Percentiles rank a stretch among this genome's conserved stretches.
Evolutionary conservation across 2,797 vertebrate genomes (phyloP).

Genomic region (Trematomus bernacchii): DNA sequence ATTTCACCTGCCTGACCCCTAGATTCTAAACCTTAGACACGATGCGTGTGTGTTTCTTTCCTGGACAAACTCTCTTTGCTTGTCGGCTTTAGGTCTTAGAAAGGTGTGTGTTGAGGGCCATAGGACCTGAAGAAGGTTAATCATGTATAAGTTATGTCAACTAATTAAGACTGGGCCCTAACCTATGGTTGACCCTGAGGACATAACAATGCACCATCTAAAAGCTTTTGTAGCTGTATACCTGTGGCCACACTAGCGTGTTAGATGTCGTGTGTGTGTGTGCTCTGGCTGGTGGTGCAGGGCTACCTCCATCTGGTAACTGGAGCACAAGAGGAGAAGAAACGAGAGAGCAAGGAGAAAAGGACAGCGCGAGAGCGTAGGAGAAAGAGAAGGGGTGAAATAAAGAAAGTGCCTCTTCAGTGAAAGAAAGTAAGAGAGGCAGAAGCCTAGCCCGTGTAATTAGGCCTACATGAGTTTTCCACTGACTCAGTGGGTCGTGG

Average conservation of each 20-base stretch:
- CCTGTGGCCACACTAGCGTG: slow-evolving; percentile 87
- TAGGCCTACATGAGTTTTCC: slow-evolving; percentile 95
- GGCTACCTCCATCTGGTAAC: slow-evolving; percentile 85
- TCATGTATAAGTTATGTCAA: slow-evolving; percentile 92
- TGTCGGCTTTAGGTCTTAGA: slow-evolving; percentile 38
- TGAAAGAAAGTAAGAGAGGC: slow-evolving; percentile 73
- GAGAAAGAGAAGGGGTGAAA: slow-evolving; percentile 77
- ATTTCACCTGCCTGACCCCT: slow-evolving; percentile 68
- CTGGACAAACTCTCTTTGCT: slow-evolving; percentile 31
- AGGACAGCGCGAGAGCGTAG: slow-evolving; percentile 66
- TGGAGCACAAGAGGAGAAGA: slow-evolving; percentile 85
- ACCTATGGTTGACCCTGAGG: slow-evolving; percentile 86
- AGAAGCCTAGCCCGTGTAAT: slow-evolving; percentile 84
- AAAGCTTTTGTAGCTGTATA: slow-evolving; percentile 85
- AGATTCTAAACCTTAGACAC: slow-evolving; percentile 52
- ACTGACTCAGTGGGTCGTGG: slow-evolving; percentile 81
- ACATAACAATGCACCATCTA: slow-evolving; percentile 86
- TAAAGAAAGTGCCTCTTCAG: slow-evolving; percentile 72
- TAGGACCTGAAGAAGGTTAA: slow-evolving; percentile 71
- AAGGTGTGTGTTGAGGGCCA: slow-evolving; percentile 60
- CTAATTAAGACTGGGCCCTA: slow-evolving; percentile 92
- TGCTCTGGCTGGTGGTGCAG: slow-evolving; percentile 72
- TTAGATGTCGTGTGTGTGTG: slow-evolving; percentile 86
- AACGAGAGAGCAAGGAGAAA: slow-evolving; percentile 77
- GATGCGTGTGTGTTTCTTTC: slow-evolving; percentile 28